Conservation (phyloP, 2,797 vertebrate species). For the Podarcis siculus region DNA sequence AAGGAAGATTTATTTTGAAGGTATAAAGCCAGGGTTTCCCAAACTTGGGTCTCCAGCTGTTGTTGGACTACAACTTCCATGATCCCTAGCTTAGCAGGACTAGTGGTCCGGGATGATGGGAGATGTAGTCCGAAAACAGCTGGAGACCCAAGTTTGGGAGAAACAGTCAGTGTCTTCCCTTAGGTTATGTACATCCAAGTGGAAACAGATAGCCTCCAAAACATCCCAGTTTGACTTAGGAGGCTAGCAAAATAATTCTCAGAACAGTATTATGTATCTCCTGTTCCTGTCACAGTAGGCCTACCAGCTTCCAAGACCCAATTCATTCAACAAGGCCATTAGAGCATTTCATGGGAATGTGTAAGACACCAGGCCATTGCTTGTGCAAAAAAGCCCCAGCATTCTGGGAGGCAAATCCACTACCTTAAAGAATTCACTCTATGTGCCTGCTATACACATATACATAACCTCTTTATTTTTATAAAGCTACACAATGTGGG, state of each 20-base stretch:
- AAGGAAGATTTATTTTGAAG: not conserved
- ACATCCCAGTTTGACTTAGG: not conserved
- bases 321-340: not conserved
- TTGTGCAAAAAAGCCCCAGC: not conserved
- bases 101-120: too few relatives aligned
- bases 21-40: not conserved
- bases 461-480: not conserved
- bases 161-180: not conserved
- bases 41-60: not conserved
- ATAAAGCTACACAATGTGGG: not conserved
- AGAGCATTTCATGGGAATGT: not conserved
- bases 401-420: not conserved
- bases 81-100: too few relatives aligned
- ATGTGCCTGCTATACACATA: not conserved
- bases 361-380: not conserved
- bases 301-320: not conserved
- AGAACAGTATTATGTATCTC: not conserved
- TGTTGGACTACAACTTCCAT: too few relatives aligned
- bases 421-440: too few relatives aligned
- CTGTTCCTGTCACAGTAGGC: not conserved
- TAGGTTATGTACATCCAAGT: not conserved
- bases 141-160: too few relatives aligned
- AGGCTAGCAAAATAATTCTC: not conserved
- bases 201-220: not conserved
- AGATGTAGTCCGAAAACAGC: too few relatives aligned